These are phyloP conservation scores for Brachynemurus nebulosus DNA, from an alignment of 2,888 invertebrate species.

Conservation along the genomic window DNA sequence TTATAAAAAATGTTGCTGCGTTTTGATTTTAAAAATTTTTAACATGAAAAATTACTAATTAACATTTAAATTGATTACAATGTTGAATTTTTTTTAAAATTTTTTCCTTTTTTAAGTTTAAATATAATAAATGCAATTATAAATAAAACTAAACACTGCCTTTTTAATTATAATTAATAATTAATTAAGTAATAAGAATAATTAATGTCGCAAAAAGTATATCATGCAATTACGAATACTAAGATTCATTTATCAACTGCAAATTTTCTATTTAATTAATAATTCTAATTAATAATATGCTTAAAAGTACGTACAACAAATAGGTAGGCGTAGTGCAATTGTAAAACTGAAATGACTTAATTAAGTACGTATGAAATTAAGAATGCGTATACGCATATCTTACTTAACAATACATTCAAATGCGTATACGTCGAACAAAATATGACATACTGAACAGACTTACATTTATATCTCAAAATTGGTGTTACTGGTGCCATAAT, in stretches of 20 bases:
- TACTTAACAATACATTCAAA: no score
- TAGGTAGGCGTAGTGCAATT: constrained; percentile 1
- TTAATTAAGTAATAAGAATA: neutral
- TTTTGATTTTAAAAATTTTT: no score
- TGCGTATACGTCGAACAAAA: no score
- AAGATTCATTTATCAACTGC: constrained; percentile 1
- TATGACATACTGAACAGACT: no score
- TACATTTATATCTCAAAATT: no score
- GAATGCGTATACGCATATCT: no score
- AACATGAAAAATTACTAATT: neutral
- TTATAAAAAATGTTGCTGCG: no score
- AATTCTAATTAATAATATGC: neutral
- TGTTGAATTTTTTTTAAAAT: neutral
- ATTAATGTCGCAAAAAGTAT: neutral
- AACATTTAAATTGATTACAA: neutral
- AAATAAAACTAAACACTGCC: neutral
- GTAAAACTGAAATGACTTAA: neutral
- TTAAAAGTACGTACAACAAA: neutral
- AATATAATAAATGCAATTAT: neutral
- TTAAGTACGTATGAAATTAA: no score
- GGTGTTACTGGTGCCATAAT: no score
- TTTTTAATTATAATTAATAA: neutral
- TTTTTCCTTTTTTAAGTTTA: neutral
- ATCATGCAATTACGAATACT: constrained; percentile 1
- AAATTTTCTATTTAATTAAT: constrained; percentile 1